Conservation (phyloP, 2,113 vertebrate genomes). For the Trematocara zebra region DNA sequence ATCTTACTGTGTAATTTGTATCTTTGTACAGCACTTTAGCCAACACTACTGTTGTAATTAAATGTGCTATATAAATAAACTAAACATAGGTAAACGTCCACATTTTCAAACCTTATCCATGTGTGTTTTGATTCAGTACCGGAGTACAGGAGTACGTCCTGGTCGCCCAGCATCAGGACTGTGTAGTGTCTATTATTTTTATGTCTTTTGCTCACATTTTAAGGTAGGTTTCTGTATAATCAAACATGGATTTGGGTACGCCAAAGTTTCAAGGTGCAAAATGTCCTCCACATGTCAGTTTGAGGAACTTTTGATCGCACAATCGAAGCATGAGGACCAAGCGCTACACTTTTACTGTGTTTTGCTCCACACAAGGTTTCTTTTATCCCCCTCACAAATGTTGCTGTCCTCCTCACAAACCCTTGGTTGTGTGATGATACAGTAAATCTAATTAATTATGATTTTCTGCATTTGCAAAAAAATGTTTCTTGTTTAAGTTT, state of each 20-base stretch:
- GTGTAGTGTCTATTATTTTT: not conserved
- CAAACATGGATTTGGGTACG: not conserved
- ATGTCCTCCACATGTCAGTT: not conserved
- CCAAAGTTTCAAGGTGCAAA: not conserved
- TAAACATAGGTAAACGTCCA: not conserved
- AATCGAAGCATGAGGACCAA: not conserved
- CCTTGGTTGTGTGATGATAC: not conserved
- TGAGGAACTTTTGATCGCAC: not conserved
- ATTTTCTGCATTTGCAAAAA: not conserved
- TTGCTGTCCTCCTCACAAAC: not conserved
- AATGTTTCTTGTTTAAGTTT: not conserved
- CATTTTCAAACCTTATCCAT: not conserved
- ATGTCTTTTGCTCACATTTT: not conserved
- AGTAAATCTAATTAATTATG: not conserved
- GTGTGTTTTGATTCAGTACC: not conserved
- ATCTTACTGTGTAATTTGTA: not conserved
- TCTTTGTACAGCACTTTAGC: not conserved
- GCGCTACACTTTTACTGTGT: not conserved
- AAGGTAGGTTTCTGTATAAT: not conserved
- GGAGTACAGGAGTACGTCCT: not conserved
- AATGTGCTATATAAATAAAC: not conserved
- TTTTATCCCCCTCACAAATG: not conserved
- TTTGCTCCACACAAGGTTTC: not conserved
- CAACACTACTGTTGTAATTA: not conserved
- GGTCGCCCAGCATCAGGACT: not conserved